A percentile compares a stretch with the other conserved stretches of the same genome.
Evolutionary conservation across 2,113 vertebrate species (phyloP).

Genomic region (Sinocyclocheilus maitianheensis): DNA sequence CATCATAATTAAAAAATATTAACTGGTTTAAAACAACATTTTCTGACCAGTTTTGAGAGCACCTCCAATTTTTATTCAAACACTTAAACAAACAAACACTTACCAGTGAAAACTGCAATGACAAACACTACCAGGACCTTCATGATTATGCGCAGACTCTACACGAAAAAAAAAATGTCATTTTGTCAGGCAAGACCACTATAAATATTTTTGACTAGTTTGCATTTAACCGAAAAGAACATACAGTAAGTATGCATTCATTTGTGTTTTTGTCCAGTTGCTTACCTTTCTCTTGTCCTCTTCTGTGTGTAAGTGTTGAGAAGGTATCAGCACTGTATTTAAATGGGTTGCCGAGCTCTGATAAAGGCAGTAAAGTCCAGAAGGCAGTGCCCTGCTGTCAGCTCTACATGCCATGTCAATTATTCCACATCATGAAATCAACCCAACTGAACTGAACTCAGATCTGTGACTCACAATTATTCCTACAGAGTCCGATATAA

Average conservation of each 20-base stretch:
- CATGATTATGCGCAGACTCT: constrained; percentile 55
- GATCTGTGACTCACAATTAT: background rate
- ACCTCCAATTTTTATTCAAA: background rate
- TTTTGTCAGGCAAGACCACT: too few species aligned
- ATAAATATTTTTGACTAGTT: background rate
- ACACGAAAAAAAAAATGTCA: background rate
- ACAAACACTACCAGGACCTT: constrained; percentile 63
- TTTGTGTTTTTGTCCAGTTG: background rate
- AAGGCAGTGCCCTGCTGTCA: constrained; percentile 56
- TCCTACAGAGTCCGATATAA: background rate
- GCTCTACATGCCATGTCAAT: constrained; percentile 6
- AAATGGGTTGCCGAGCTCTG: constrained; percentile 51
- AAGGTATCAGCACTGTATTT: constrained; percentile 42
- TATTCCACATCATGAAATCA: constrained; percentile 57
- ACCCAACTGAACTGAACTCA: background rate
- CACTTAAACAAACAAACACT: constrained; percentile 2
- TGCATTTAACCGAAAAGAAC: background rate
- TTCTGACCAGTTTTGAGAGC: too few species aligned
- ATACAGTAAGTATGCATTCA: background rate
- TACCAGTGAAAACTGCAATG: constrained; percentile 63
- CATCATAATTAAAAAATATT: constrained; percentile 2
- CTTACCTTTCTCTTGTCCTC: constrained; percentile 16
- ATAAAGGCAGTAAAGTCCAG: constrained; percentile 65
- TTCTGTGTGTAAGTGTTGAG: constrained; percentile 18
- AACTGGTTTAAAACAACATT: too few species aligned